Evolutionary conservation across 2,888 invertebrate genomes (phyloP).

Genomic region (Chelonus formosanus): DNA sequence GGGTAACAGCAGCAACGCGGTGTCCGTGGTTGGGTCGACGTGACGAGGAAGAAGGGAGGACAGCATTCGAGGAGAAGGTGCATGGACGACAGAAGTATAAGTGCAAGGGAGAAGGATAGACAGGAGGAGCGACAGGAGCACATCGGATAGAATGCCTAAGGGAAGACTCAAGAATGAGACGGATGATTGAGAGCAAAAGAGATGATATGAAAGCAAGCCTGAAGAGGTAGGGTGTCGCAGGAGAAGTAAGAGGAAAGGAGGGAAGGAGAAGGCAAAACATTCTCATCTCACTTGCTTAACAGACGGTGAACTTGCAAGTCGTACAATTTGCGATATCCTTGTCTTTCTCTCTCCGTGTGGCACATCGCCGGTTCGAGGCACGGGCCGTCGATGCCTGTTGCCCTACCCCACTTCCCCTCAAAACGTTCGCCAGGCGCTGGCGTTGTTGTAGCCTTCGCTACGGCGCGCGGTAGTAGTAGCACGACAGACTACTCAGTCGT

Average conservation of each 20-base stretch:
- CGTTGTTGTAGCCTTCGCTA: slow-evolving; percentile 40
- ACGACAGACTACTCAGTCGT: slow-evolving; percentile 50
- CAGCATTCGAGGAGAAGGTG: slow-evolving; percentile 33
- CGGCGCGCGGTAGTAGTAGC: slow-evolving; percentile 15
- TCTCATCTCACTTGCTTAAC: slow-evolving; percentile 11
- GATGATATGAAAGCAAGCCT: neutral
- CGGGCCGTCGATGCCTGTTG: slow-evolving; percentile 35
- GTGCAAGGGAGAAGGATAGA: slow-evolving; percentile 19
- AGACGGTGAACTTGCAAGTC: slow-evolving; percentile 21
- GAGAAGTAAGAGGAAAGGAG: neutral
- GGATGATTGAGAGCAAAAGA: neutral
- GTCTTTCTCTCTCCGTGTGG: slow-evolving; percentile 31
- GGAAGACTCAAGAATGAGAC: slow-evolving; percentile 9
- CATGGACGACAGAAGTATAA: slow-evolving; percentile 13
- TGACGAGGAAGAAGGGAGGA: slow-evolving; percentile 23
- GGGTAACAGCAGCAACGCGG: slow-evolving; percentile 39
- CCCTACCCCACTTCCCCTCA: slow-evolving; percentile 17
- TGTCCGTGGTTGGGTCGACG: slow-evolving; percentile 32
- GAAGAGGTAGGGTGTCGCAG: neutral
- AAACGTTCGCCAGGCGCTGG: slow-evolving; percentile 36
- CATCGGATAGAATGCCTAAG: neutral
- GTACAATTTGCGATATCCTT: slow-evolving; percentile 28
- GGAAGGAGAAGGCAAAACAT: neutral
- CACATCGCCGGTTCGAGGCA: slow-evolving; percentile 34
- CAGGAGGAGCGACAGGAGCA: neutral